phyloP scores from a whole-genome alignment of 2,113 vertebrate species.

The Spea bombifrons region DNA sequence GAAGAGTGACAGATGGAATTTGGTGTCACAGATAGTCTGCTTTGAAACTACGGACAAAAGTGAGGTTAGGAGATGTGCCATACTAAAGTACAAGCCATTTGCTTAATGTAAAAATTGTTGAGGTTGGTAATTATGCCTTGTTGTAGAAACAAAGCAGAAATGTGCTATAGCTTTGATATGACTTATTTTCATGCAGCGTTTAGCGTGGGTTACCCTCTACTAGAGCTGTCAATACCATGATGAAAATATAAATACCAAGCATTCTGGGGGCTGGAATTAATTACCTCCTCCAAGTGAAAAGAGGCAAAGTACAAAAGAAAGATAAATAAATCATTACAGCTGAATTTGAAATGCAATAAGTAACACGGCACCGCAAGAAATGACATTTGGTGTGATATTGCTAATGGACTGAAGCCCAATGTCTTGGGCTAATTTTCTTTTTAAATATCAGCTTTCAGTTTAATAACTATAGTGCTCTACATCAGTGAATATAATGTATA shows the following conservation, averaged over 20 bases:
- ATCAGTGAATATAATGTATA: too few relatives aligned
- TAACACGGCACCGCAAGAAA: constrained; percentile 29
- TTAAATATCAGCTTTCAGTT: too few relatives aligned
- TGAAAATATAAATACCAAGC: constrained; percentile 20
- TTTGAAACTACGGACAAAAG: too few relatives aligned
- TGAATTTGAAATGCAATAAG: not conserved
- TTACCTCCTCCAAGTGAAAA: constrained; percentile 27
- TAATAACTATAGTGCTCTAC: too few relatives aligned
- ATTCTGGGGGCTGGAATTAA: constrained; percentile 28
- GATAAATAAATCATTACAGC: constrained; percentile 31
- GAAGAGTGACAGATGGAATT: too few relatives aligned
- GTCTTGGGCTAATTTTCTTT: too few relatives aligned
- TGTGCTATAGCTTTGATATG: constrained; percentile 3
- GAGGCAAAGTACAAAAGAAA: constrained; percentile 11
- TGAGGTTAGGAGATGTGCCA: too few relatives aligned
- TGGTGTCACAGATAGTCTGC: too few relatives aligned
- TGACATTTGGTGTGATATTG: not conserved
- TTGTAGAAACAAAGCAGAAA: constrained; percentile 17
- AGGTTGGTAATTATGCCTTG: too few relatives aligned
- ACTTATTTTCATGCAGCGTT: constrained; percentile 12
- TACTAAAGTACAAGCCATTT: too few relatives aligned
- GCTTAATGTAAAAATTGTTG: too few relatives aligned
- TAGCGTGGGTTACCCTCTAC: constrained; percentile 11
- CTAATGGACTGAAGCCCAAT: too few relatives aligned
- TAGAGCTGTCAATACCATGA: constrained; percentile 20